Evolutionary conservation across 2,113 vertebrate species (phyloP), one percentile per base, ranked within the genome.

Genomic region (Mohoua ochrocephala): DNA sequence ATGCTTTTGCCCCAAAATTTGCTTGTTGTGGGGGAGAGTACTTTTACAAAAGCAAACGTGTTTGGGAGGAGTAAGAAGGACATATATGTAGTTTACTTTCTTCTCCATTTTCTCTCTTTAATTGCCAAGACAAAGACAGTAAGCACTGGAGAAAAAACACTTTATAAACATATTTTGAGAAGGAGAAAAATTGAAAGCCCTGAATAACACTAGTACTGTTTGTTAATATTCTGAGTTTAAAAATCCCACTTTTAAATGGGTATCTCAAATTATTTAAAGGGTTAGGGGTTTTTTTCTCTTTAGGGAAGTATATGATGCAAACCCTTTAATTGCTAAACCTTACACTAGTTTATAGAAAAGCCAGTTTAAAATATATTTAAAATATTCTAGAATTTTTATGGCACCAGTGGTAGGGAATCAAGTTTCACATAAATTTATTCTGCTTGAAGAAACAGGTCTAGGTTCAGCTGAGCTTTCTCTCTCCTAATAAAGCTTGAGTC

Each of bases 211-310:
- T 42, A 52, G 5, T 61, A 75, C 8, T 67, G 19, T 53, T 74
- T 69, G 28, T 52, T 91, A 86, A 60, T 91, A 52, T 23, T n/a
- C 37, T 33, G 70, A 54, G 4, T 68, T 89, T 44, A 9, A 93
- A 84, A 88, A 42, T 27, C 10, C 37, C 9, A 13, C 39, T 77
- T 80, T 84, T 14, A 3, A 89, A 65, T 23, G 6, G 11, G 0
- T 37, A 12, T 54, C 24, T 93, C 13, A 39, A 67, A 78, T n/a
- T 37, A 91, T 39, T 63, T 64, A 47, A 54, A 31, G 22, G 28
- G 8, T 61, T 69, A 17, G 5, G 12, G 0, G 0, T 2, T 39
- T 30, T 73, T 52, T 71, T 2, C n/a, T 73, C 17, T 33, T 59
- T 54, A 75, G 2, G 2, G 33, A 73, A 68, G 8, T 37, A 23